These are phyloP conservation scores for Zapus hudsonius DNA, from an alignment of 2,113 vertebrate genomes.

Conservation along the genomic window DNA sequence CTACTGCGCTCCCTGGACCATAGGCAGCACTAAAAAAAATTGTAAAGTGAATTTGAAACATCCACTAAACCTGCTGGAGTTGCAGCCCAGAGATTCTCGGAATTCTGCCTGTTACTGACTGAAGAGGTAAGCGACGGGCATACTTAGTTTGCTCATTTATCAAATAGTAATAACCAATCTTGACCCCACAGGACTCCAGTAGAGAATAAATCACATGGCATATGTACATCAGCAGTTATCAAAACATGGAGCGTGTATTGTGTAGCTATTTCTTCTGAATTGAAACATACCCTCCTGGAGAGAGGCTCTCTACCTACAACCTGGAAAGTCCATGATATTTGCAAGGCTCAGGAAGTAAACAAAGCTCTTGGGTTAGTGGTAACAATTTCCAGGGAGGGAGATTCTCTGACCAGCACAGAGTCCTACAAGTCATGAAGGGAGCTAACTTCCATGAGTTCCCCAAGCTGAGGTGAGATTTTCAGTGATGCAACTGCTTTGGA, in stretches of 20 bases:
- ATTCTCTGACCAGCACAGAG: no score
- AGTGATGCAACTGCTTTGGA: no score
- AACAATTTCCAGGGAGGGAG: no score
- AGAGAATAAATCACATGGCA: neutral
- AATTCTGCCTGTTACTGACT: neutral
- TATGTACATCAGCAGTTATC: neutral
- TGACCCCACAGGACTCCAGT: neutral
- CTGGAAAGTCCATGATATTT: no score
- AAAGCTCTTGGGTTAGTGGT: no score
- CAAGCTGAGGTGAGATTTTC: no score
- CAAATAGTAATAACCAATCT: neutral
- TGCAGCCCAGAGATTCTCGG: neutral
- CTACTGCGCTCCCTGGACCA: neutral
- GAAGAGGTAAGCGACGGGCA: neutral
- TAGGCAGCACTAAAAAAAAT: slow-evolving; percentile 32
- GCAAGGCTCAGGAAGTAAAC: no score
- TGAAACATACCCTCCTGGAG: no score
- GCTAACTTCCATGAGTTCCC: no score
- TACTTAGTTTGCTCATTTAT: neutral
- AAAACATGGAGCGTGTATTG: neutral
- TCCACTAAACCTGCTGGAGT: neutral
- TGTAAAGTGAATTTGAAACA: neutral
- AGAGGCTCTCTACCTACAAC: no score
- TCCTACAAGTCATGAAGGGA: no score
- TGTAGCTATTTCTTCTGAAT: no score